Evolutionary conservation across 2,113 vertebrate genomes (phyloP), one percentile per base, ranked within the genome.

Genomic region (Elephantulus edwardii): DNA sequence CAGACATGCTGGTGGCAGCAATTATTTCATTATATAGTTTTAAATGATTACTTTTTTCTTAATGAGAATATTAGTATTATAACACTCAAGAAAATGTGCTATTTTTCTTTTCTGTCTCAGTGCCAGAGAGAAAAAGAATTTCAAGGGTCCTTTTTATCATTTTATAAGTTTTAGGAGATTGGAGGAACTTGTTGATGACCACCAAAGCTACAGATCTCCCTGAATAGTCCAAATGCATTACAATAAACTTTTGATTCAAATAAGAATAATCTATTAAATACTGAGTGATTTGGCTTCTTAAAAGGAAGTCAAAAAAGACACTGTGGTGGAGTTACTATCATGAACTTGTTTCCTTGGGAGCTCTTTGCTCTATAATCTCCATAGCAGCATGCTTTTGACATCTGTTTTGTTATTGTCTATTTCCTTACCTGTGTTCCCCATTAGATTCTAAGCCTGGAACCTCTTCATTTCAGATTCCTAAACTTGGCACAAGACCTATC

Each of bases 21-120:
- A n/a, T 93, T 42, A 78, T 64, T 74, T 74, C 24, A 62, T n/a
- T 38, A 44, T 16, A n/a, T 38, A 81, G 6, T 75, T 91, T 74
- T 42, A 91, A 89, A 52, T 50, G 5, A 77, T 66, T 80, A 85
- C 88, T n/a, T 52, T 81, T 93, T 88, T 74, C 20, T 87, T 30
- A 83, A 44, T 12, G 54, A 64, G 40, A 83, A 50, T 4, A 89
- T 90, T 76, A 93, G 70, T 83, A 88, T 79, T 92, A 60, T 28
- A 91, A 72, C 60, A 44, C 94, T 77, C 22, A 52, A 80, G 56
- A 92, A 86, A 82, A 66, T 64, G 33, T 64, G 17, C 92, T n/a
- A 83, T 86, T 89, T 90, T 68, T 60, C 28, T 68, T 30, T 33
- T 33, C 52, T 83, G 38, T 78, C 38, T 75, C 4, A 26, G 40